These are phyloP conservation scores for Catostylus mosaicus DNA, from an alignment of 30 jellyfish, hydroid and myxozoan species.

Conservation along the genomic window DNA sequence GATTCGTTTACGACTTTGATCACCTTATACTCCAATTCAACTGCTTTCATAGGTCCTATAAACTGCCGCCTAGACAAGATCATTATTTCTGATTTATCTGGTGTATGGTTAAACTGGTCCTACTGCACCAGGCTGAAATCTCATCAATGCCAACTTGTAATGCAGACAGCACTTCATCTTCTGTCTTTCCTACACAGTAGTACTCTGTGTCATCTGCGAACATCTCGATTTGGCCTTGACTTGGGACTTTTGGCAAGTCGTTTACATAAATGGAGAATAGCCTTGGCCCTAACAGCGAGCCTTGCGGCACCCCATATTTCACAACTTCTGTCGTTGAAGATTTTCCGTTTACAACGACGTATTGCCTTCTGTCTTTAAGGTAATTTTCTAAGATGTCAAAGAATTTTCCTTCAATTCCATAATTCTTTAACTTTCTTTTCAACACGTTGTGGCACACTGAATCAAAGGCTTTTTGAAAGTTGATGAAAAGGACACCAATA, in stretches of 20 bases:
- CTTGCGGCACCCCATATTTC: constrained; percentile 67
- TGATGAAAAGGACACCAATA: constrained; percentile 13
- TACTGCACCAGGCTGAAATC: constrained; percentile 56
- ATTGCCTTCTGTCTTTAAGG: constrained; percentile 49
- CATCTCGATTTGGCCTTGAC: constrained; percentile 38
- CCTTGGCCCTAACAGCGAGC: constrained; percentile 64
- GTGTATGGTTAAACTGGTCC: constrained; percentile 49
- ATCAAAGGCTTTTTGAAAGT: constrained; percentile 30
- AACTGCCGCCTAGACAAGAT: constrained; percentile 9
- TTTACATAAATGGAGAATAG: constrained; percentile 49
- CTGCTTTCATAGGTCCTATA: constrained; percentile 43
- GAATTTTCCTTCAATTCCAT: constrained; percentile 31
- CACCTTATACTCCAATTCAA: constrained; percentile 19
- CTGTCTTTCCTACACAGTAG: constrained; percentile 62
- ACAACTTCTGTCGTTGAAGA: constrained; percentile 22
- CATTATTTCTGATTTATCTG: constrained; percentile 47
- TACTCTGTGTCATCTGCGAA: constrained; percentile 57
- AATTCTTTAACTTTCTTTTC: constrained; percentile 6
- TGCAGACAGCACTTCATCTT: constrained; percentile 37
- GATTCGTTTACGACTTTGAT: constrained; percentile 32
- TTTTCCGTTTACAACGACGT: constrained; percentile 53
- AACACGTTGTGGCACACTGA: constrained; percentile 23
- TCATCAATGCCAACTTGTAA: constrained; percentile 28
- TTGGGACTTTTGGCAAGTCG: constrained; percentile 29
- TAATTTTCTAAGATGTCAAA: constrained; percentile 33